phyloP scores from a whole-genome alignment of 2,797 vertebrate genomes.

The Pangasius krempfi region DNA sequence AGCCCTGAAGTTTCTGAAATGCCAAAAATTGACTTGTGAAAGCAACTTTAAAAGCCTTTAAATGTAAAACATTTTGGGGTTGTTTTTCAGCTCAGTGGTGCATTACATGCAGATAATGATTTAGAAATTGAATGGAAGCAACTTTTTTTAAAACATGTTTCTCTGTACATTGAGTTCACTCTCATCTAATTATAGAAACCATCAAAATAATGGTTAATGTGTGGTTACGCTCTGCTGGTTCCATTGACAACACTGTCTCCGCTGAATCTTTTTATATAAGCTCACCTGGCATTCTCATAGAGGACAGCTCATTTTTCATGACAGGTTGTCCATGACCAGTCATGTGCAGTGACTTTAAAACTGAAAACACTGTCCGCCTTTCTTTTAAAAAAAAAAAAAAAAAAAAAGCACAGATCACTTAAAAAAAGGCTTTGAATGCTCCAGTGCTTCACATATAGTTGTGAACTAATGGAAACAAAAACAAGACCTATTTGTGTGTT shows the following conservation, averaged over 20 bases:
- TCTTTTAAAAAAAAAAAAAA: conserved; percentile 8
- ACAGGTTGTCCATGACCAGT: conserved; percentile 71
- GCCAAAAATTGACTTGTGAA: background rate
- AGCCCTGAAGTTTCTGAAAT: background rate
- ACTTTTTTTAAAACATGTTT: background rate
- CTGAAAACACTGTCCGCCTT: conserved; percentile 59
- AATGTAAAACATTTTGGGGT: background rate
- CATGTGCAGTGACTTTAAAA: conserved; percentile 73
- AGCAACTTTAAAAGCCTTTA: background rate
- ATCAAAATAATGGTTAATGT: conserved; percentile 12
- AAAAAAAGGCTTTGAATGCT: conserved; percentile 36
- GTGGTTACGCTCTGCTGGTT: conserved; percentile 20
- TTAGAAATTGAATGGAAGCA: background rate
- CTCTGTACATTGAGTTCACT: background rate
- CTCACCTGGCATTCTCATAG: conserved; percentile 53
- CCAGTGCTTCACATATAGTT: conserved; percentile 33
- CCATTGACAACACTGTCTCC: conserved; percentile 24
- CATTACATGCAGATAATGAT: background rate
- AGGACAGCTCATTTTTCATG: conserved; percentile 69
- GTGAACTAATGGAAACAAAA: conserved; percentile 58
- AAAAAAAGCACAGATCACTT: conserved; percentile 11
- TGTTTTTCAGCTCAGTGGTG: conserved; percentile 11
- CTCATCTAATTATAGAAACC: conserved; percentile 48
- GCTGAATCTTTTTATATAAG: conserved; percentile 38
- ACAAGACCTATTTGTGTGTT: conserved; percentile 56